Evolutionary conservation across 2,888 invertebrate genomes (phyloP), one percentile per base, ranked within the genome.

Genomic region (Acanthosepion lycidas): DNA sequence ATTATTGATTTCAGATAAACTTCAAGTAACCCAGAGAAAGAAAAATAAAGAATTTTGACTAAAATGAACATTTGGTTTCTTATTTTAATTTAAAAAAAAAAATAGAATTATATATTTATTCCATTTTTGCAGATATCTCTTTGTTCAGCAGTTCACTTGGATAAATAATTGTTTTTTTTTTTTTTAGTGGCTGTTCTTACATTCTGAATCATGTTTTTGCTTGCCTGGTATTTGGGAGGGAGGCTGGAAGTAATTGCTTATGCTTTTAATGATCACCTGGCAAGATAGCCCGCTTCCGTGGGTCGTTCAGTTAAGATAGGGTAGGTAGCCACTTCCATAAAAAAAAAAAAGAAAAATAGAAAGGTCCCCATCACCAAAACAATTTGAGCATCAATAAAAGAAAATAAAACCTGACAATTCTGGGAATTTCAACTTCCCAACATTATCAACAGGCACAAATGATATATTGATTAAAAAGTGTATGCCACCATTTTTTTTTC

Each of bases 331-430:
- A 78, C n/a, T n/a, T 78, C n/a, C n/a, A 33, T n/a, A 12, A 64
- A 64, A 64, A 26, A 64, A 26, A 23, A 4, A 64, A 33, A 78
- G n/a, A 78, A 23, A 42, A 42, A 42, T 42, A 42, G 42, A 42
- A 78, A 78, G 9, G 33, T 78, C 78, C 78, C 78, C 78, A 78
- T 78, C n/a, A n/a, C n/a, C 78, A 78, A 78, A 78, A 78, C n/a
- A 78, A n/a, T 78, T 78, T 78, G 78, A 78, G 78, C 78, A 78
- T 78, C n/a, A 78, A 78, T n/a, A 78, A 78, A 78, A 78, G n/a
- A 78, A 78, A 78, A 78, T 78, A n/a, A 78, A 78, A 78, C n/a
- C 78, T 78, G 78, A n/a, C n/a, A 78, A 78, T 78, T 78, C n/a
- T n/a, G n/a, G 78, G 78, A 78, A 78, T 78, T 59, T 59, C 59